Conservation (phyloP, 2,113 vertebrate species). For the Caloenas nicobarica region DNA sequence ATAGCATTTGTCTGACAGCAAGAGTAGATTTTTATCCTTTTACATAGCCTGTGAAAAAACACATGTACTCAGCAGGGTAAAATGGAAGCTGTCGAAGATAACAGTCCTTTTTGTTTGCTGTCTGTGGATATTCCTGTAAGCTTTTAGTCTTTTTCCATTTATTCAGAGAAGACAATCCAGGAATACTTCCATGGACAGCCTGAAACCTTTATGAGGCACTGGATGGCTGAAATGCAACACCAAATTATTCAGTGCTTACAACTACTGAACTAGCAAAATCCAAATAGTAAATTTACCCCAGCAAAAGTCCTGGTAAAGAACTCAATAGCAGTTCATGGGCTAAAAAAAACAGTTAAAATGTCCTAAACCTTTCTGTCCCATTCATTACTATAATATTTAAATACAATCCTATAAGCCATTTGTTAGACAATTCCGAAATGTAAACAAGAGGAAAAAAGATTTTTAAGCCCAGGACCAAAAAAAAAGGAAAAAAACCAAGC, state of each 20-base stretch:
- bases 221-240: neutral
- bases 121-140: neutral
- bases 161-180: neutral
- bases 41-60: neutral
- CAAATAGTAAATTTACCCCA: neutral
- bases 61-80: neutral
- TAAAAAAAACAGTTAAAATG: neutral
- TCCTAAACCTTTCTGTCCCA: neutral
- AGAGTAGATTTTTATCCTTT: neutral
- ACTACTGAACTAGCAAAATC: neutral
- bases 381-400: neutral
- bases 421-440: neutral
- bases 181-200: neutral
- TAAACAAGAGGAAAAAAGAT: neutral
- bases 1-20: neutral
- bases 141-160: neutral
- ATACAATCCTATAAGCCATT: neutral
- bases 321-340: neutral
- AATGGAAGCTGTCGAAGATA: neutral
- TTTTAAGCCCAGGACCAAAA: neutral
- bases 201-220: neutral
- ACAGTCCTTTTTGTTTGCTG: neutral
- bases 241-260: neutral
- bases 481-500: neutral
- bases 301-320: neutral